Evolutionary conservation across 2,797 vertebrate species (phyloP), one percentile per base, ranked within the genome.

Genomic region (Natrix natrix): DNA sequence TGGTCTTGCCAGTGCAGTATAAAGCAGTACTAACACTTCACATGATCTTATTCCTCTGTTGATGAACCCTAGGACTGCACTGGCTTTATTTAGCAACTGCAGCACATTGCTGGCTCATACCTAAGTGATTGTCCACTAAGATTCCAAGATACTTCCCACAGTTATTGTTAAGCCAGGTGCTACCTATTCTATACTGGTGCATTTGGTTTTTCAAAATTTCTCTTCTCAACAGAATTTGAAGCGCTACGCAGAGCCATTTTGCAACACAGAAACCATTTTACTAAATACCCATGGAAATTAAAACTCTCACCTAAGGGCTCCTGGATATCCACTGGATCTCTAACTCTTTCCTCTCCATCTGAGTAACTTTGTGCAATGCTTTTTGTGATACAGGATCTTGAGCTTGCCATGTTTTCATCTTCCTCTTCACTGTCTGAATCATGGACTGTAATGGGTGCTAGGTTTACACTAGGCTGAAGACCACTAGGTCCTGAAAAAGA

Each of bases 381-480:
- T 95, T 92, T 98, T 94, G 97, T 97, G 93, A 97, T 97, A 94
- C 96, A 98, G 87, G 97, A 95, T 92, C 96, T 97, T 91, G 97
- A 96, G 95, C 96, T 94, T 66, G 97, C 94, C 94, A 97, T 69
- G 95, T 97, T 98, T 20, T 98, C 98, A 88, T 99, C 99, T 90
- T 99, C 99, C 89, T 99, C 99, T 91, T 99, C 99, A 56, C 99
- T 99, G 97, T 99, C 99, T 1, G 99, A 99, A 96, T 99, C 99
- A 0, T 99, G 99, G 91, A 99, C 98, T 92, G 98, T 98, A 94
- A 98, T 97, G 5, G 98, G 98, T 66, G 98, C 94, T 95, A 98
- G 98, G 94, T 98, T 98, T 60, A 98, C 97, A 56, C 96, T 96
- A 86, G 97, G 98, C 22, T 97, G 98, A 95, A 98, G 98, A 94